Evolutionary conservation across 2,113 vertebrate species (phyloP).

Genomic region (Oreocharis arfaki): DNA sequence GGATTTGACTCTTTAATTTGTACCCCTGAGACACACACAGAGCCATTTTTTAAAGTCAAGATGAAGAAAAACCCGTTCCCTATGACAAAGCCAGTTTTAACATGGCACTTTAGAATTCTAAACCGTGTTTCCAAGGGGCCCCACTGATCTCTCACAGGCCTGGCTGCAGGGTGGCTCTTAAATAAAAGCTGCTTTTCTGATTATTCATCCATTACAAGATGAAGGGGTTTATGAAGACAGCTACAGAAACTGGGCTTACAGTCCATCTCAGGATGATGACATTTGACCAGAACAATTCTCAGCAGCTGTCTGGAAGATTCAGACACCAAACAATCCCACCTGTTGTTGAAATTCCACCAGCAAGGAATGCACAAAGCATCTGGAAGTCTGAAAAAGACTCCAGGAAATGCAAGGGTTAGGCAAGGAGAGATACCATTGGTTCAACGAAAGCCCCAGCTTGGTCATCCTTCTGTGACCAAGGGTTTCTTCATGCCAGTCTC

Average conservation of each 20-base stretch:
- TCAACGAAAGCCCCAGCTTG: not conserved
- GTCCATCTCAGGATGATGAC: not conserved
- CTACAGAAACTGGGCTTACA: not conserved
- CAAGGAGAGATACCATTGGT: not conserved
- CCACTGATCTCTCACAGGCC: not conserved
- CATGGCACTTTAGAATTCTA: not conserved
- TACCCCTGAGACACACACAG: not conserved
- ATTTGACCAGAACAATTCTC: not conserved
- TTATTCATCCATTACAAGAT: not conserved
- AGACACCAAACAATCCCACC: slow-evolving; percentile 60
- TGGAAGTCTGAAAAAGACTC: not conserved
- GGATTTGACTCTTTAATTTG: slow-evolving; percentile 30
- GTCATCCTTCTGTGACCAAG: not conserved
- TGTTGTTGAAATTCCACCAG: slow-evolving; percentile 60
- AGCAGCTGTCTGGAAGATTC: slow-evolving; percentile 64
- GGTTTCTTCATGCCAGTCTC: not conserved
- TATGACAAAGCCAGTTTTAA: not conserved
- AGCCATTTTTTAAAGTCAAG: not conserved
- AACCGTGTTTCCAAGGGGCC: not conserved
- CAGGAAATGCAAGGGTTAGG: not conserved
- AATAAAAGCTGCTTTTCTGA: not conserved
- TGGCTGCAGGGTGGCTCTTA: not conserved
- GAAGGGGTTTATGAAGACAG: not conserved
- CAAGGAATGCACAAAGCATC: slow-evolving; percentile 40
- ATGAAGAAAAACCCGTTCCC: not conserved